Conservation (phyloP, 2,113 vertebrate species). For the Vulpes lagopus region DNA sequence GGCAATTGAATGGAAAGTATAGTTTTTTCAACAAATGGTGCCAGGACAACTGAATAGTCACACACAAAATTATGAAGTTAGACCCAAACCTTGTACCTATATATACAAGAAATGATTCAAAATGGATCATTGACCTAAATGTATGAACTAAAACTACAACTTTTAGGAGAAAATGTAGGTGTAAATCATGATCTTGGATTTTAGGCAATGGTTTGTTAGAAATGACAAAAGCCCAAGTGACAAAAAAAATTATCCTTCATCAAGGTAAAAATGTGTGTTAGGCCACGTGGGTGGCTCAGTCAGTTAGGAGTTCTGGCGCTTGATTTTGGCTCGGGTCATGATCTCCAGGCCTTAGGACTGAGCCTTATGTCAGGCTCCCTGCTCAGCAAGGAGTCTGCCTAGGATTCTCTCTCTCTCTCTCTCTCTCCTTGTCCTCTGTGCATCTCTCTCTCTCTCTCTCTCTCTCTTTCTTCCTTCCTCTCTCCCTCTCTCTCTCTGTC, state of each 20-base stretch:
- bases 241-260: background rate
- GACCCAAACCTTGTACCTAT: background rate
- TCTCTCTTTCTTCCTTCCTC: background rate
- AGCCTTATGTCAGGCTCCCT: background rate
- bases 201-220: background rate
- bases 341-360: background rate
- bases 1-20: background rate
- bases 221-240: background rate
- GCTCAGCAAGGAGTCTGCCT: background rate
- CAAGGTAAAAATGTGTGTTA: background rate
- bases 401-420: background rate
- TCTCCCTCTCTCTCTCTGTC: background rate
- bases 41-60: background rate
- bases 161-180: background rate
- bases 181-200: background rate
- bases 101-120: background rate
- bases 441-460: background rate
- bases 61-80: background rate
- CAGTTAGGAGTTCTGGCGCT: background rate
- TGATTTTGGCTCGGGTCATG: background rate
- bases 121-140: background rate
- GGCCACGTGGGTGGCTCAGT: background rate
- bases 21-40: background rate
- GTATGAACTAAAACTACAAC: background rate
- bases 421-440: background rate